Conservation (phyloP, 2,888 invertebrate species). For the Pachycephus smyrnensis region DNA sequence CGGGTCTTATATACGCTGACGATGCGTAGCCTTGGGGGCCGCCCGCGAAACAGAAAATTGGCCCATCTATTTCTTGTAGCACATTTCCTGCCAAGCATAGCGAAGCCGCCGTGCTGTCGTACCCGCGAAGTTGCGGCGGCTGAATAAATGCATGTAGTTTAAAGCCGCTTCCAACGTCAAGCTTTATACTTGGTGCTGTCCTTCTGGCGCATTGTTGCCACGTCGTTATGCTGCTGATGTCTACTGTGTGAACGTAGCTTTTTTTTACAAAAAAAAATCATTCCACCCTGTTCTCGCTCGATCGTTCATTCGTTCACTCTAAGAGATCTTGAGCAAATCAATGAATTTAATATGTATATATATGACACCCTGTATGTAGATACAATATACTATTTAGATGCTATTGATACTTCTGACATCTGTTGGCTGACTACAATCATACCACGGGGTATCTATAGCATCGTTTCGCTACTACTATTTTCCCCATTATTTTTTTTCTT, state of each 20-base stretch:
- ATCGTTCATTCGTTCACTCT: background rate
- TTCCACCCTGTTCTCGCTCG: background rate
- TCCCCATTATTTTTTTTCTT: background rate
- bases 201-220: background rate
- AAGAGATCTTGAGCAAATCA: background rate
- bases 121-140: constrained; percentile 20
- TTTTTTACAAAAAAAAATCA: background rate
- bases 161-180: background rate
- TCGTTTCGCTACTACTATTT: background rate
- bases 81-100: constrained; percentile 46
- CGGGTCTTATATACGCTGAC: background rate
- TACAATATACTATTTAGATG: no score
- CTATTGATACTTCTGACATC: no score
- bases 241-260: background rate
- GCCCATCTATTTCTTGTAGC: constrained; percentile 59
- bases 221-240: background rate
- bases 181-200: background rate
- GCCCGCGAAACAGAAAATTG: constrained; percentile 58
- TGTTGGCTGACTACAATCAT: no score
- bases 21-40: constrained; percentile 32
- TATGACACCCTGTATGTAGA: no score
- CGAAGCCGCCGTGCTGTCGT: background rate
- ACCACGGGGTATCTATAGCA: no score
- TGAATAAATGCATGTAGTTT: constrained; percentile 59
- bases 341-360: background rate